Conservation (phyloP, 2,113 vertebrate genomes). For the Daboia siamensis region DNA sequence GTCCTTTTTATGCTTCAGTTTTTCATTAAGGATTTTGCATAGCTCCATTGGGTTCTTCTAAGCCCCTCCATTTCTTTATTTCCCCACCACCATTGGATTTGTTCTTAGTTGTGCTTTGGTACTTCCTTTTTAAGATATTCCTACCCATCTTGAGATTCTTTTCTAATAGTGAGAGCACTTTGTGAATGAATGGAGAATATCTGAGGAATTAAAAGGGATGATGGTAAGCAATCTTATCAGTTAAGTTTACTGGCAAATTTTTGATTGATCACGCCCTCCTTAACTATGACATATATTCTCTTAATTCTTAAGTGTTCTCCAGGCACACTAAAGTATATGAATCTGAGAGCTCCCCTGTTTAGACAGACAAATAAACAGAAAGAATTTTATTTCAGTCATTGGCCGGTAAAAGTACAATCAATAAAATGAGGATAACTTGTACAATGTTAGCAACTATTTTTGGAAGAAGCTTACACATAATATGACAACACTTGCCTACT, state of each 20-base stretch:
- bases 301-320: not conserved
- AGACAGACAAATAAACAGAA: too few species aligned
- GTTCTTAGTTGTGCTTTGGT: not conserved
- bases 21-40: not conserved
- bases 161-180: not conserved
- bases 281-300: not conserved
- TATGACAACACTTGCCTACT: too few species aligned
- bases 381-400: too few species aligned
- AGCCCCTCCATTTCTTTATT: too few species aligned
- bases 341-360: too few species aligned
- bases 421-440: too few species aligned
- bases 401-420: too few species aligned
- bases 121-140: not conserved
- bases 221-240: not conserved
- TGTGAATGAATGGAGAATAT: not conserved
- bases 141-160: not conserved
- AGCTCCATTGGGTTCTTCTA: not conserved
- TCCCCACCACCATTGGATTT: not conserved
- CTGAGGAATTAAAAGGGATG: not conserved
- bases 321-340: not conserved
- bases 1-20: not conserved
- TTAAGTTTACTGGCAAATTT: not conserved
- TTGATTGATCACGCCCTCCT: not conserved
- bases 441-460: too few species aligned
- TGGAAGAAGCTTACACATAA: too few species aligned